Evolutionary conservation across 2,888 invertebrate species (phyloP).

Genomic region (Meghimatium bilineatum): DNA sequence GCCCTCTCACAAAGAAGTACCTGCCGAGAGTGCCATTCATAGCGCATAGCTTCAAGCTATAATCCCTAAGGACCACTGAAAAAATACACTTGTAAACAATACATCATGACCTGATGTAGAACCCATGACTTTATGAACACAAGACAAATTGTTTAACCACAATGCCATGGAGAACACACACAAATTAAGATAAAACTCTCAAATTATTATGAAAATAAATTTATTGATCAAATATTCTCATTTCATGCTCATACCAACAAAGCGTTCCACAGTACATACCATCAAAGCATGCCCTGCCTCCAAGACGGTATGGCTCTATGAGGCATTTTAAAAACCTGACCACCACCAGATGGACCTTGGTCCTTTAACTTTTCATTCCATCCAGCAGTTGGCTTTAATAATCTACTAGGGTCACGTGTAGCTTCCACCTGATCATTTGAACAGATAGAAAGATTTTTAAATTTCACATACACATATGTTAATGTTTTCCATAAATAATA

Average conservation of each 20-base stretch:
- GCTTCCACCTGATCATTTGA: slow-evolving; percentile 61
- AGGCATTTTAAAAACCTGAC: slow-evolving; percentile 71
- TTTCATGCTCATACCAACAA: neutral
- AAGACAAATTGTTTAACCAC: too few relatives aligned
- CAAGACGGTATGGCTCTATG: slow-evolving; percentile 63
- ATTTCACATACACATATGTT: neutral
- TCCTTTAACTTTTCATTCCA: slow-evolving; percentile 73
- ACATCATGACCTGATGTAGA: too few relatives aligned
- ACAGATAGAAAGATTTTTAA: neutral
- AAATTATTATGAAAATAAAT: neutral
- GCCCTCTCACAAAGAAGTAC: too few relatives aligned
- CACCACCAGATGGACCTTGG: slow-evolving; percentile 61
- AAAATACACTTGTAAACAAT: too few relatives aligned
- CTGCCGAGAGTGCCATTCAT: too few relatives aligned
- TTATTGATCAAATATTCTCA: neutral
- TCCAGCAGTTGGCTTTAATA: slow-evolving; percentile 73
- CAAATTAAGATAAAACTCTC: neutral
- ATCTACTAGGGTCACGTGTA: slow-evolving; percentile 71
- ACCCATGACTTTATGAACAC: too few relatives aligned
- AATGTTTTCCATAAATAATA: neutral
- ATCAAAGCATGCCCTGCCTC: slow-evolving; percentile 37
- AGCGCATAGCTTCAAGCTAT: too few relatives aligned
- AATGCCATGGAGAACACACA: too few relatives aligned
- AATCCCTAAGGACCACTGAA: too few relatives aligned
- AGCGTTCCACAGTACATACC: neutral